Percentiles rank a stretch among this genome's conserved stretches.
phyloP scores from a whole-genome alignment of 2,797 vertebrate species.

The Hybognathus amarus region DNA sequence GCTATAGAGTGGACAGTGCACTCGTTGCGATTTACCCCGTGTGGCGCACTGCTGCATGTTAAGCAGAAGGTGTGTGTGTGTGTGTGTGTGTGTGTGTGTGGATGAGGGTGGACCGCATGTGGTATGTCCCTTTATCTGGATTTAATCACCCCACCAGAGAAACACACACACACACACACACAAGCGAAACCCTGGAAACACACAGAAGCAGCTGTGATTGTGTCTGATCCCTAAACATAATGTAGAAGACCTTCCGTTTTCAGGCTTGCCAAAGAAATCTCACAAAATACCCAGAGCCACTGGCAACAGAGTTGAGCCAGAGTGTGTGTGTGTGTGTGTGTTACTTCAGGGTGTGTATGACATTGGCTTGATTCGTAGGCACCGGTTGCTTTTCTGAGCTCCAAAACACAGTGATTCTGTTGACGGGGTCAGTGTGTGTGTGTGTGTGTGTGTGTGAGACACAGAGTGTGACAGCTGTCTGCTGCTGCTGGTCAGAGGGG shows the following conservation, averaged over 20 bases:
- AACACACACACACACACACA: not conserved
- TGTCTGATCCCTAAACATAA: conserved; percentile 14
- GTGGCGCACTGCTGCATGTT: conserved; percentile 17
- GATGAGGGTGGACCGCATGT: conserved; percentile 37
- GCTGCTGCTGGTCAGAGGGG: not conserved
- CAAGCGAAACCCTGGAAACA: not conserved
- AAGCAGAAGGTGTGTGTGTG: not conserved
- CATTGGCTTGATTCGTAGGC: conserved; percentile 16
- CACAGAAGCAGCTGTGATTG: conserved; percentile 24
- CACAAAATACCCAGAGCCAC: not conserved
- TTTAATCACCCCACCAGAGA: conserved; percentile 38
- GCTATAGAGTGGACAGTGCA: conserved; percentile 14
- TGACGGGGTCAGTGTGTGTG: conserved; percentile 22
- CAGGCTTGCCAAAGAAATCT: conserved; percentile 5
- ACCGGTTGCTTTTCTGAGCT: conserved; percentile 14
- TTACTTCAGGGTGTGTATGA: conserved; percentile 35
- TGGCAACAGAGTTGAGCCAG: not conserved
- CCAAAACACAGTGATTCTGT: conserved; percentile 32
- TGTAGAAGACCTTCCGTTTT: not conserved
- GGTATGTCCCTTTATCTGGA: conserved; percentile 44
- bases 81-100: too few species aligned
- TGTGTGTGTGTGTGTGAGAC: conserved; percentile 12
- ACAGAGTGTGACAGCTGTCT: conserved; percentile 28
- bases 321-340: not conserved
- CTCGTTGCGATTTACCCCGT: conserved; percentile 24